These are phyloP conservation scores for Nineta flava DNA, from an alignment of 2,888 invertebrate species.

Conservation along the genomic window DNA sequence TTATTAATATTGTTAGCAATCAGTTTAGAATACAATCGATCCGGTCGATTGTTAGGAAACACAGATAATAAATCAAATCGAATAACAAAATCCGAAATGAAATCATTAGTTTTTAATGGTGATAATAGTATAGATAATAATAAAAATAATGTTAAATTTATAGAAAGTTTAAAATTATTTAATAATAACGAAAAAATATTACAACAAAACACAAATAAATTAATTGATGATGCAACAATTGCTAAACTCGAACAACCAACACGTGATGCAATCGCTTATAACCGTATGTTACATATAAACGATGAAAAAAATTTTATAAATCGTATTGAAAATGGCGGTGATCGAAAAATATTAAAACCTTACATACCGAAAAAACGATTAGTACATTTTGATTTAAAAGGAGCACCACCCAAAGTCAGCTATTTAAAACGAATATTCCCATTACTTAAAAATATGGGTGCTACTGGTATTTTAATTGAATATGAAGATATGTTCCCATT, in stretches of 20 bases:
- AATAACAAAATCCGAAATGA: conserved; percentile 6
- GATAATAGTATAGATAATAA: neutral
- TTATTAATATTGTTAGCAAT: conserved; percentile 27
- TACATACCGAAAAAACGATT: conserved; percentile 37
- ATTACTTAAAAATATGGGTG: conserved; percentile 42
- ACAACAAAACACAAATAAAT: conserved; percentile 10
- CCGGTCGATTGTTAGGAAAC: conserved; percentile 9
- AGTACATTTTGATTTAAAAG: conserved; percentile 63
- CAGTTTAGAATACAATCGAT: conserved; percentile 28
- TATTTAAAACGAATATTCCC: conserved; percentile 42
- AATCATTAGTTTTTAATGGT: neutral
- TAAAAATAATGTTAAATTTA: conserved; percentile 18
- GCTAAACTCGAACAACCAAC: conserved; percentile 25
- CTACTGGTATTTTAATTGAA: conserved; percentile 56
- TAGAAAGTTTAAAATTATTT: conserved; percentile 11
- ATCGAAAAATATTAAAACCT: conserved; percentile 25
- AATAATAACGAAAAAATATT: conserved; percentile 8
- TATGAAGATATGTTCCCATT: conserved; percentile 78
- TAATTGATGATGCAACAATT: conserved; percentile 12
- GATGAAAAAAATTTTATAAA: conserved; percentile 13
- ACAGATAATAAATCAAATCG: conserved; percentile 17
- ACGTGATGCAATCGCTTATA: conserved; percentile 24
- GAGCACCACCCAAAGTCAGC: conserved; percentile 50
- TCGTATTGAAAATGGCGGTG: conserved; percentile 26
- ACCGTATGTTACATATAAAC: conserved; percentile 19